phyloP scores from a whole-genome alignment of 2,113 vertebrate species.

The Salvator merianae region DNA sequence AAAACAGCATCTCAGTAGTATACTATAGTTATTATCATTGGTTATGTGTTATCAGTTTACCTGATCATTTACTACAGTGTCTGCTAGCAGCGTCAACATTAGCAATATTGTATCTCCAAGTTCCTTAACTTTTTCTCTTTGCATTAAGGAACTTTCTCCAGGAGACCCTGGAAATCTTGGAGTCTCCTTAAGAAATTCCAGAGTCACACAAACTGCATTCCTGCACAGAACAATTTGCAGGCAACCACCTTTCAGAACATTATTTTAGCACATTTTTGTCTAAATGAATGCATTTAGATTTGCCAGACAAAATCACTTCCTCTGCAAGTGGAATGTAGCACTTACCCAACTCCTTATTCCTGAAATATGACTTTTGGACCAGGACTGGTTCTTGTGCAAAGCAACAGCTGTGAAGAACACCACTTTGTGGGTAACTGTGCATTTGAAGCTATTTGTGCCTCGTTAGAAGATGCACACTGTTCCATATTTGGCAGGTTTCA shows the following conservation, averaged over 20 bases:
- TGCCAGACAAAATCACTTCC: slow-evolving; percentile 62
- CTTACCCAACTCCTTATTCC: slow-evolving; percentile 52
- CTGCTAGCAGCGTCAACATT: too few relatives aligned
- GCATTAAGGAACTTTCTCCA: not conserved
- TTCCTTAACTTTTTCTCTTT: too few relatives aligned
- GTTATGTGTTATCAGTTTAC: too few relatives aligned
- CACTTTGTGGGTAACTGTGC: slow-evolving; percentile 59
- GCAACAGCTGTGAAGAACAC: slow-evolving; percentile 55
- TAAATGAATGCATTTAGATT: slow-evolving; percentile 61
- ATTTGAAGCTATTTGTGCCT: slow-evolving; percentile 45
- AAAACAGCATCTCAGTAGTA: too few relatives aligned
- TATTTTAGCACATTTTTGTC: not conserved
- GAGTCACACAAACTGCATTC: not conserved
- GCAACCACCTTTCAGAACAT: not conserved
- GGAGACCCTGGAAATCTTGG: not conserved
- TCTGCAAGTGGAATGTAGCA: slow-evolving; percentile 62
- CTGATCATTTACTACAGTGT: too few relatives aligned
- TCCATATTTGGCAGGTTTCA: slow-evolving; percentile 55
- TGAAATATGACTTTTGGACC: slow-evolving; percentile 56
- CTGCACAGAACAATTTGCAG: not conserved
- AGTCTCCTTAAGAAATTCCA: not conserved
- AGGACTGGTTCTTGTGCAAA: slow-evolving; percentile 55
- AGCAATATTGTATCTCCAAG: too few relatives aligned
- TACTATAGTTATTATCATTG: too few relatives aligned
- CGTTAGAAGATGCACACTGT: slow-evolving; percentile 45